phyloP scores from a whole-genome alignment of 1,140 invertebrate genomes.

The Brachionus angularis region DNA sequence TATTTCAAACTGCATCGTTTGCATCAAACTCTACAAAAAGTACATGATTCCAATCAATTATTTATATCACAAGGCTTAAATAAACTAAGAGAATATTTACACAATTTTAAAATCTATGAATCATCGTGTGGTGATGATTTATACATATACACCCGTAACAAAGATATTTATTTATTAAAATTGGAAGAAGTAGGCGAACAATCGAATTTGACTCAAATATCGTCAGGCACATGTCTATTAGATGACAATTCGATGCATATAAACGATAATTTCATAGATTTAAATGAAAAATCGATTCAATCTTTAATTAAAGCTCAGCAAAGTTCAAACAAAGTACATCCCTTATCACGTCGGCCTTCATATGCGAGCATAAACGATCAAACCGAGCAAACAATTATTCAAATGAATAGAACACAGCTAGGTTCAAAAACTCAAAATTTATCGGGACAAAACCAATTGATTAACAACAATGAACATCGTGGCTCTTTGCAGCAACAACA shows the following conservation, averaged over 20 bases:
- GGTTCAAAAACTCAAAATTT: not conserved
- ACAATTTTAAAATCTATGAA: slow-evolving; percentile 39
- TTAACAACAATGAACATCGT: not conserved
- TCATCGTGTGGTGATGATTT: not conserved
- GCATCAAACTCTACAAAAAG: slow-evolving; percentile 23
- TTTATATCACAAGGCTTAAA: slow-evolving; percentile 10
- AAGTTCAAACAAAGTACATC: not conserved
- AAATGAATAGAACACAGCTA: not conserved
- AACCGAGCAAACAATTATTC: not conserved
- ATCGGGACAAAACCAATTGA: not conserved
- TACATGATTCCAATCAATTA: not conserved
- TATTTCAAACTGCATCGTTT: slow-evolving; percentile 43
- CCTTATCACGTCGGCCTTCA: not conserved
- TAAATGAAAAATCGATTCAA: not conserved
- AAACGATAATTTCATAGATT: not conserved
- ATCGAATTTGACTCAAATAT: too few relatives aligned
- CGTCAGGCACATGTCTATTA: too few relatives aligned
- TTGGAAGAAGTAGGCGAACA: slow-evolving; percentile 10
- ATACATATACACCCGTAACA: slow-evolving; percentile 19
- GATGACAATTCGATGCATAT: too few relatives aligned
- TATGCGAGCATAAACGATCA: slow-evolving; percentile 21
- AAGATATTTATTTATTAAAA: slow-evolving; percentile 23
- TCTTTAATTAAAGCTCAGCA: not conserved
- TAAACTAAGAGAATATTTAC: slow-evolving; percentile 21
- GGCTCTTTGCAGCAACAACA: not conserved